Conservation (phyloP, 2,797 vertebrate species). For the Rhynchonycteris naso region DNA sequence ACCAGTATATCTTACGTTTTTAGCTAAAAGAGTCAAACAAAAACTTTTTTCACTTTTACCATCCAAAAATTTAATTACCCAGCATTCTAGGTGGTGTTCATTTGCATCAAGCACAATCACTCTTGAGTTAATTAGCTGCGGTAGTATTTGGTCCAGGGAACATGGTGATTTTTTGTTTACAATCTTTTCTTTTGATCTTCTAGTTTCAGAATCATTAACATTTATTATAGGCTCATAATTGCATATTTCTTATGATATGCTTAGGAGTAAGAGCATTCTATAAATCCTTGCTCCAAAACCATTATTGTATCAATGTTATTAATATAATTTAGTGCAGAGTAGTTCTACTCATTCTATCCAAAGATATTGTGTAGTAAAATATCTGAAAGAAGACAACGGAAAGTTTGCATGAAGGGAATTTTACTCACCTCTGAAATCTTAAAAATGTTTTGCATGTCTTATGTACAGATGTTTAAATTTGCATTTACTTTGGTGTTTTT, state of each 20-base stretch:
- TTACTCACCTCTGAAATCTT: constrained; percentile 50
- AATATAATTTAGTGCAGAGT: constrained; percentile 10
- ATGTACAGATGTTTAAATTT: constrained; percentile 10
- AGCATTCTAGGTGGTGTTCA: neutral
- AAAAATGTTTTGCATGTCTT: constrained; percentile 29
- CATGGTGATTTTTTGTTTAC: constrained; percentile 45
- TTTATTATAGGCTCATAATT: constrained; percentile 1
- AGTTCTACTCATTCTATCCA: constrained; percentile 30
- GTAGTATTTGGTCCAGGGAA: neutral
- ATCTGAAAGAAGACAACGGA: neutral
- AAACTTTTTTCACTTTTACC: neutral
- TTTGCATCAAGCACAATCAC: neutral
- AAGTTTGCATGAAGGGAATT: constrained; percentile 32
- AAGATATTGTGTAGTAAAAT: neutral
- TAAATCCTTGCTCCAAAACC: constrained; percentile 28
- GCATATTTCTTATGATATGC: constrained; percentile 18
- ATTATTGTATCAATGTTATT: neutral
- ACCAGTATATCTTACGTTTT: neutral
- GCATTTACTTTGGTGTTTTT: constrained; percentile 42
- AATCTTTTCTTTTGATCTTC: constrained; percentile 2
- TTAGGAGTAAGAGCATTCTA: constrained; percentile 14
- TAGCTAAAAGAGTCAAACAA: neutral
- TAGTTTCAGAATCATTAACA: constrained; percentile 8
- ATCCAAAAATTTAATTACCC: neutral
- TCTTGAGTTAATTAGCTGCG: neutral